Base-by-base conservation (phyloP, 2,113 vertebrate species). In the Datnioides undecimradiatus region DNA sequence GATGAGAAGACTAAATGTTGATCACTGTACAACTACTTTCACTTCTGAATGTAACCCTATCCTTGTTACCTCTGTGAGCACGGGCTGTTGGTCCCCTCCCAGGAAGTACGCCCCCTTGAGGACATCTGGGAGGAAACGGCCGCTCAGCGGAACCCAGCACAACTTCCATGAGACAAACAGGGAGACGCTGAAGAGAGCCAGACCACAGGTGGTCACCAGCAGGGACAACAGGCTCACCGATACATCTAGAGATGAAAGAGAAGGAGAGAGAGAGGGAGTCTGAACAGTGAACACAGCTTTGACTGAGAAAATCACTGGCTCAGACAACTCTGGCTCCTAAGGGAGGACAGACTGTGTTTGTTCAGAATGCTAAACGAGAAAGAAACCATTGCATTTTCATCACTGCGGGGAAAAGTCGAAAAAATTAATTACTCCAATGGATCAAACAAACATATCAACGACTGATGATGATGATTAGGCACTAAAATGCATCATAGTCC, bases 101-200 rank as follows among this genome's bases (percentile, higher is more conserved):
- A 93, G 66, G 76, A 93, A 93, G 79, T 97, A 96, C 73, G 95
- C 90, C 78, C 96, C 96, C 94, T 97, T 98, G 90, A 76, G 94
- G 58, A 95, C 91, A 76, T 96, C 95, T 0, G 95, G 94, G 73
- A 97, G 84, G 70, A 96, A 96, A 60, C 96, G 96, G 76, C 97
- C 96, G 76, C 96, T 96, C 95, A 97, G 97, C 1, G 98, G 98
- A 84, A 98, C 94, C 98, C 98, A 99, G 90, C 97, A 99, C 84
- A 99, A 93, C 91, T 99, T 99, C 97, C 97, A 99, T 89, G 98
- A 98, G 23, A 99, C 98, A n/a, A 99, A 99, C 63, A 99, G 95
- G 55, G 97, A 99, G 49, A 99, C 98, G 0, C 96, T 97, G 65
- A 99, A 99, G 46, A 99, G 96, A 34, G 98, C 98, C 34, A 99